Conservation (phyloP, 1,140 invertebrate genomes). For the Bombus haemorrhoidalis region DNA sequence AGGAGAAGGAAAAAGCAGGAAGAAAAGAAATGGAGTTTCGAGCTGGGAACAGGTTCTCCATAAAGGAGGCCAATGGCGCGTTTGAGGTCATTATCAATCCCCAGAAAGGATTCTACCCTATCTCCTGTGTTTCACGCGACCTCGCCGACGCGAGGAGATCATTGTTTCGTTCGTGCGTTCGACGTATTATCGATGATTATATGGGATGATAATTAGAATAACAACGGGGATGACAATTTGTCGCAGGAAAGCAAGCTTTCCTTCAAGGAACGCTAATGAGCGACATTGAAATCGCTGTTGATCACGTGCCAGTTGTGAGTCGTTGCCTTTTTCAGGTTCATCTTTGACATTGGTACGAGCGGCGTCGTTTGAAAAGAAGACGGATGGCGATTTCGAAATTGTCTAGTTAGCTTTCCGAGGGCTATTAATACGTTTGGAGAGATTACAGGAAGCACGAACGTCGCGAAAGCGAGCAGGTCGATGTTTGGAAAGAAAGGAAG, state of each 20-base stretch:
- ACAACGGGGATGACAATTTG: neutral
- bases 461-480: too few relatives aligned
- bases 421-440: too few relatives aligned
- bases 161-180: too few relatives aligned
- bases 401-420: too few relatives aligned
- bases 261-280: neutral
- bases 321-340: neutral
- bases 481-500: too few relatives aligned
- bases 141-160: neutral
- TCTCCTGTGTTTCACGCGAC: conserved; percentile 1
- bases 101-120: conserved; percentile 4
- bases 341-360: too few relatives aligned
- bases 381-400: too few relatives aligned
- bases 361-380: too few relatives aligned
- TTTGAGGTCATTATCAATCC: conserved; percentile 73
- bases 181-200: neutral
- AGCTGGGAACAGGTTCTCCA: conserved; percentile 67
- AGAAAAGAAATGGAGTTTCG: conserved; percentile 48
- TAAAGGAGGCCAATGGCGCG: conserved; percentile 73
- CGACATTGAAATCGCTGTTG: neutral
- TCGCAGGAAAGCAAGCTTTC: neutral
- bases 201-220: neutral
- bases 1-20: conserved; percentile 39
- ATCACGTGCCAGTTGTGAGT: neutral
- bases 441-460: too few relatives aligned